Evolutionary conservation across 2,113 vertebrate genomes (phyloP).

Genomic region (Ifrita kowaldi): DNA sequence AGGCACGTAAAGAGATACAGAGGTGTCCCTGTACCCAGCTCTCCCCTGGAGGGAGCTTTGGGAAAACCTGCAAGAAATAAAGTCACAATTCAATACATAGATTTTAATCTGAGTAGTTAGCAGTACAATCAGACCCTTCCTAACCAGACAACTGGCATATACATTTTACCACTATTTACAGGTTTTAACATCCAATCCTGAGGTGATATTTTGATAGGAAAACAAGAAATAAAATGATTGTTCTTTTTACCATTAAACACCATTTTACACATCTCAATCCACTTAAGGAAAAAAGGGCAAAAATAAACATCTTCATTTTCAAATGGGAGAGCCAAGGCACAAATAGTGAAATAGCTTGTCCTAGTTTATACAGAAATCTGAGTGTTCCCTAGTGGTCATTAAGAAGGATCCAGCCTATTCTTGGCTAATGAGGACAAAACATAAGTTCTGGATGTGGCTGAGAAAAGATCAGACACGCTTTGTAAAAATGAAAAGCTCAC

Average conservation of each 20-base stretch:
- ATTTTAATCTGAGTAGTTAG: not conserved
- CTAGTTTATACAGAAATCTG: constrained; percentile 1
- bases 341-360: not conserved
- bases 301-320: not conserved
- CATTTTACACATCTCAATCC: not conserved
- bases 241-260: not conserved
- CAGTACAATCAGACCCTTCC: not conserved
- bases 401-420: not conserved
- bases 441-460: not conserved
- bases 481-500: not conserved
- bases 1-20: not conserved
- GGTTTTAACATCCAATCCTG: not conserved
- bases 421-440: constrained; percentile 17
- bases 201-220: not conserved
- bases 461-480: not conserved
- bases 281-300: not conserved
- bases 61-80: not conserved
- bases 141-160: not conserved
- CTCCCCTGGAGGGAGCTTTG: not conserved
- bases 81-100: not conserved
- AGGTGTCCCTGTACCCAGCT: not conserved
- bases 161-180: not conserved
- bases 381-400: not conserved
- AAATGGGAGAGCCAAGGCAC: not conserved
- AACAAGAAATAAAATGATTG: not conserved